Base-by-base conservation (phyloP, 2,888 invertebrate genomes). In the Stictocephala bisonia region DNA sequence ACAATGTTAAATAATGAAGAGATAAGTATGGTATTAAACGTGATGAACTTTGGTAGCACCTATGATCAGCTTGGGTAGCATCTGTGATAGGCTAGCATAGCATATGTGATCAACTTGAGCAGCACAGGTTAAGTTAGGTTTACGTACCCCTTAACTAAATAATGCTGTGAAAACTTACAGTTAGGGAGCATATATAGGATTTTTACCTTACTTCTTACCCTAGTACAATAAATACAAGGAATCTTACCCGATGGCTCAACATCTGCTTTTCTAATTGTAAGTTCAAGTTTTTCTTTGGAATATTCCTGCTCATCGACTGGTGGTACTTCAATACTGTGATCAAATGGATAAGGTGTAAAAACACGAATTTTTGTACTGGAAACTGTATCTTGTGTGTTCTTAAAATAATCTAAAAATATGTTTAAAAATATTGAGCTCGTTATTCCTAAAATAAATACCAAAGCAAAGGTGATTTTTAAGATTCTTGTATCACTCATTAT, bases 371-470 rank as follows among this genome's bases (percentile, higher is more conserved):
- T 56, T 1, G 53, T 66, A 40, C 26, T 22, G 0, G 11, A 22
- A 35, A 40, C 27, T 2, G 35, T 20, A n/a, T 58, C 56, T 11
- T 24, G 31, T 18, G 20, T 13, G 29, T 64, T 64, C 24, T 60
- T 75, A 18, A 76, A 71, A 66, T 72, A 75, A 29, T 75, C 77
- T 11, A 75, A 73, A 7, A 78, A 44, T 22, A 77, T 60, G 3
- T 70, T 74, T 35, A 78, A 9, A 44, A 74, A 26, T 0, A 78
- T 27, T 9, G 79, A 76, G 69, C 74, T 78, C 9, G 74, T 58
- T 9, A 77, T 64, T 3, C 78, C 79, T 56, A 73, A 74, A 1
- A 77, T 48, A 69, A 79, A 79, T n/a, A 78, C 75, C 7, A 73
- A 66, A 26, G 73, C 53, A 70, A 78, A 75, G 11, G 72, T 68